These are phyloP conservation scores for Carcina quercana DNA, from an alignment of 2,888 invertebrate genomes.

Conservation along the genomic window DNA sequence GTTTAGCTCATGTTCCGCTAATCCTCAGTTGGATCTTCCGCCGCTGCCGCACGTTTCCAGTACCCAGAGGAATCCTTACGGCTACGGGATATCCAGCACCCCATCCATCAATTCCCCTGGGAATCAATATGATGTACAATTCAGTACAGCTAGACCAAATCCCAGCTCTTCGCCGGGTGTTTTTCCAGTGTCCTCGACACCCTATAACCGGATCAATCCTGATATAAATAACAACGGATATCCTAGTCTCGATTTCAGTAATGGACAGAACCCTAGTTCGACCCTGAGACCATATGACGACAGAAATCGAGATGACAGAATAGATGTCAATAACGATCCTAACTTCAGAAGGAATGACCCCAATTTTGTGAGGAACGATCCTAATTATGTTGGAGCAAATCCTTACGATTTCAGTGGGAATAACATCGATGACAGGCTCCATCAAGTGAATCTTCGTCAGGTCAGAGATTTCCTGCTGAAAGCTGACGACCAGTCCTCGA, in stretches of 20 bases:
- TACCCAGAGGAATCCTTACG: slow-evolving; percentile 44
- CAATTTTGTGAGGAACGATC: slow-evolving; percentile 63
- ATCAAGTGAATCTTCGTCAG: slow-evolving; percentile 57
- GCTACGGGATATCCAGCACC: slow-evolving; percentile 55
- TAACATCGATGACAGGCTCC: slow-evolving; percentile 54
- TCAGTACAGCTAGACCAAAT: slow-evolving; percentile 43
- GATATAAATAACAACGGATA: slow-evolving; percentile 66
- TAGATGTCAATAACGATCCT: slow-evolving; percentile 59
- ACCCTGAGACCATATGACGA: slow-evolving; percentile 45
- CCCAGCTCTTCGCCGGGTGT: slow-evolving; percentile 37
- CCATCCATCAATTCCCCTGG: slow-evolving; percentile 56
- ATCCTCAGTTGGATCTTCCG: slow-evolving; percentile 73
- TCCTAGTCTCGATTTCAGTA: slow-evolving; percentile 47
- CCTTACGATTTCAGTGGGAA: slow-evolving; percentile 59
- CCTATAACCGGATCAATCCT: slow-evolving; percentile 49
- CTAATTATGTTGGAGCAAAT: slow-evolving; percentile 55
- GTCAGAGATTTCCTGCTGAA: slow-evolving; percentile 77
- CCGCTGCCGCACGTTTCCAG: slow-evolving; percentile 51
- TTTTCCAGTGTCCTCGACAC: slow-evolving; percentile 53
- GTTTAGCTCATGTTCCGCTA: slow-evolving; percentile 24
- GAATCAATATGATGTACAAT: slow-evolving; percentile 56
- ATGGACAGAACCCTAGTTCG: slow-evolving; percentile 43
- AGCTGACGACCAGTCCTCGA: slow-evolving; percentile 83
- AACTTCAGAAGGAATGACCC: slow-evolving; percentile 67
- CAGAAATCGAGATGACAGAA: slow-evolving; percentile 55